A percentile compares a stretch with the other conserved stretches of the same genome.
Evolutionary conservation across 2,888 invertebrate species (phyloP).

Genomic region (Acleris emargana): DNA sequence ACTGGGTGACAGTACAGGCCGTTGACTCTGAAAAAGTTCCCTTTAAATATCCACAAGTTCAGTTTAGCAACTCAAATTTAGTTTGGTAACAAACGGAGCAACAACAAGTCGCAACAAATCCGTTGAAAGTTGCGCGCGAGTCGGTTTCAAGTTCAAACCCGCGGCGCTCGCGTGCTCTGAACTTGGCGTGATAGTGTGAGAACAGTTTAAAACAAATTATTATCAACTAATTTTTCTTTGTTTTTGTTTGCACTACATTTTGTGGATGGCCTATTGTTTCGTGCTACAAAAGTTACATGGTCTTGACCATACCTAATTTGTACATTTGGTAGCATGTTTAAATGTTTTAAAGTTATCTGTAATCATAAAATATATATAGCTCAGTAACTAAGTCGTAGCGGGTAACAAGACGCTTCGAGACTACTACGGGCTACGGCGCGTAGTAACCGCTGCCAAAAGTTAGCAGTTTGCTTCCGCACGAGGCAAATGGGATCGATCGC

Average conservation of each 20-base stretch:
- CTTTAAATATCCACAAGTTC: constrained; percentile 83
- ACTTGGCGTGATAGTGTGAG: constrained; percentile 23
- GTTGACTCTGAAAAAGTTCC: constrained; percentile 84
- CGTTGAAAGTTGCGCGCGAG: constrained; percentile 80
- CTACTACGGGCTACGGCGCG: constrained; percentile 53
- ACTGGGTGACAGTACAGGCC: constrained; percentile 82
- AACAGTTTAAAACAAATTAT: constrained; percentile 24
- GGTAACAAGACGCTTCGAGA: constrained; percentile 5
- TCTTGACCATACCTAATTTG: not conserved
- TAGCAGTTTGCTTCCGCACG: constrained; percentile 59
- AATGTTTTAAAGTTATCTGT: not conserved
- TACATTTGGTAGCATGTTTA: not conserved
- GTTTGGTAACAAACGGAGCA: constrained; percentile 80
- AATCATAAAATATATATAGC: not conserved
- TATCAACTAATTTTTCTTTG: constrained; percentile 6
- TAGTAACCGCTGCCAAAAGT: constrained; percentile 62
- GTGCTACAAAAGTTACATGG: too few relatives aligned
- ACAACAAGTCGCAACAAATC: constrained; percentile 81
- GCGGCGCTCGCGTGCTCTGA: constrained; percentile 37
- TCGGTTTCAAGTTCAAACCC: constrained; percentile 78
- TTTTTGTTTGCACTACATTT: not conserved
- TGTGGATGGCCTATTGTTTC: not conserved
- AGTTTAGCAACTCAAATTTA: constrained; percentile 83
- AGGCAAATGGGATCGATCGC: constrained; percentile 64
- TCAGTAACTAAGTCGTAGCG: not conserved